Percentiles rank a stretch among this genome's conserved stretches.
Evolutionary conservation across 1,140 invertebrate species (phyloP).

Genomic region (Bradynema listronoti): DNA sequence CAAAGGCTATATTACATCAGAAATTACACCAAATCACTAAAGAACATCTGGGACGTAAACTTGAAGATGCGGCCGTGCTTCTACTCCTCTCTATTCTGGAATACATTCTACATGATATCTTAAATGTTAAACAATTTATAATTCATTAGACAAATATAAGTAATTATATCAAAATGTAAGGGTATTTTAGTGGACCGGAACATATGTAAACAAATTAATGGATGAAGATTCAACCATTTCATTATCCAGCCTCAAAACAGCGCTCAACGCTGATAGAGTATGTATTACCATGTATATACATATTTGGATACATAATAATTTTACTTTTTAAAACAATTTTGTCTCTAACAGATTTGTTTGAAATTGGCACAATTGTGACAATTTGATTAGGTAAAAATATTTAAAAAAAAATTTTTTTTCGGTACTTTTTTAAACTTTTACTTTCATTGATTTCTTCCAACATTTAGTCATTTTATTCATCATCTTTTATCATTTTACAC

Average conservation of each 20-base stretch:
- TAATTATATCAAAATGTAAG: slow-evolving; percentile 7
- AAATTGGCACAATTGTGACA: too few relatives aligned
- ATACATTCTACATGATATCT: slow-evolving; percentile 26
- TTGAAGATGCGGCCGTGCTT: slow-evolving; percentile 27
- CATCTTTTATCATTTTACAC: too few relatives aligned
- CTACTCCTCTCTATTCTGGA: slow-evolving; percentile 19
- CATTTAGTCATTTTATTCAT: too few relatives aligned
- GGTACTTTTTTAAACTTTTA: too few relatives aligned
- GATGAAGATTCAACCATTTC: slow-evolving; percentile 36
- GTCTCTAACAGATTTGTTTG: too few relatives aligned
- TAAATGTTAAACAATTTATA: slow-evolving; percentile 6
- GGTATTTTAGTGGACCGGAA: slow-evolving; percentile 34
- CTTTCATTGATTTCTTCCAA: too few relatives aligned
- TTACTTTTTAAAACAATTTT: too few relatives aligned
- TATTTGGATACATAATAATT: too few relatives aligned
- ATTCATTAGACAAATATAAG: not conserved
- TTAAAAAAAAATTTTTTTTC: too few relatives aligned
- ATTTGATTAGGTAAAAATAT: too few relatives aligned
- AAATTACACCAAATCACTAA: slow-evolving; percentile 14
- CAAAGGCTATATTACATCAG: slow-evolving; percentile 12
- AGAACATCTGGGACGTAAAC: slow-evolving; percentile 24
- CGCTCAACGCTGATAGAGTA: slow-evolving; percentile 42
- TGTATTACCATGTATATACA: too few relatives aligned
- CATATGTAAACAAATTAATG: slow-evolving; percentile 45
- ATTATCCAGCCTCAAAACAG: slow-evolving; percentile 45